These are phyloP conservation scores for Leuctra nigra DNA, from an alignment of 2,888 invertebrate species.

Conservation along the genomic window DNA sequence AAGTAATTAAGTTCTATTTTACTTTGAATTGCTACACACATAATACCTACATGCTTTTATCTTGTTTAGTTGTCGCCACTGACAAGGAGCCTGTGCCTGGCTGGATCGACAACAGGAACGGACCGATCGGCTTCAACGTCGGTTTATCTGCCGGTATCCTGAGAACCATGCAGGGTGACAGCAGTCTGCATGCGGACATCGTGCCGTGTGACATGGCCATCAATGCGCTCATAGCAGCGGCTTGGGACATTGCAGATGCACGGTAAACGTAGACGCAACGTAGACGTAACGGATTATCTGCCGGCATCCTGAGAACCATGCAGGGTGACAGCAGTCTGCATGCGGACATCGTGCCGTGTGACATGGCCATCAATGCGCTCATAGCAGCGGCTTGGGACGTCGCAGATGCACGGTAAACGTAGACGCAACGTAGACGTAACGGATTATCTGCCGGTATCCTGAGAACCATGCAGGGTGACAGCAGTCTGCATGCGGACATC, in stretches of 20 bases:
- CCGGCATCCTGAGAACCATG: conserved; percentile 47
- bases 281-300: no score
- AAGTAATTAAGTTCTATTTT: no score
- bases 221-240: conserved; percentile 45
- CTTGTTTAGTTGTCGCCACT: conserved; percentile 30
- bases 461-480: conserved; percentile 44
- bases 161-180: conserved; percentile 44
- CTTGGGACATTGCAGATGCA: conserved; percentile 34
- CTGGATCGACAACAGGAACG: conserved; percentile 52
- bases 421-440: no score
- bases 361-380: conserved; percentile 60
- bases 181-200: conserved; percentile 43
- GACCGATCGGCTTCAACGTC: conserved; percentile 42
- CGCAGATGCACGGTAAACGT: conserved; percentile 38
- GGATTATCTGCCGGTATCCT: conserved; percentile 48
- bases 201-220: conserved; percentile 48
- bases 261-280: not conserved
- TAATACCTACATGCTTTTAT: no score
- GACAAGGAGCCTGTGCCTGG: conserved; percentile 38
- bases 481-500: conserved; percentile 53
- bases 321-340: conserved; percentile 41
- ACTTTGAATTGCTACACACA: no score
- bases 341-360: conserved; percentile 71
- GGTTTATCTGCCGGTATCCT: conserved; percentile 44
- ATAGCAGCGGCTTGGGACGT: conserved; percentile 57